These are phyloP conservation scores for Lepilemur septentrionalis DNA, from an alignment of 2,797 vertebrate genomes.

Conservation along the genomic window DNA sequence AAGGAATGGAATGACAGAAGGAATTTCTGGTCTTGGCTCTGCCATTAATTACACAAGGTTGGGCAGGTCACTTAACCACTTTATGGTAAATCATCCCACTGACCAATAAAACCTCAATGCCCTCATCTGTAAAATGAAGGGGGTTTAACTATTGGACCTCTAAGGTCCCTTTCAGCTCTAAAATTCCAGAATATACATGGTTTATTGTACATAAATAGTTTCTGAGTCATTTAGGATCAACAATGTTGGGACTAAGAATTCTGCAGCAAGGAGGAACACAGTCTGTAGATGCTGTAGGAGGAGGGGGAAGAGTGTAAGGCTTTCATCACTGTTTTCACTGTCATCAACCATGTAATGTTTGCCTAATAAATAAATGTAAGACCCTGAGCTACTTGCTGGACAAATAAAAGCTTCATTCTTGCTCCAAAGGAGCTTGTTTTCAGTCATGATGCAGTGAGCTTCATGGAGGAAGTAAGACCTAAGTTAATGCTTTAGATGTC, in stretches of 20 bases:
- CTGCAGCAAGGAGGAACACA: neutral
- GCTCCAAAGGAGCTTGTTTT: neutral
- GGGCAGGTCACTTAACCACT: conserved; percentile 59
- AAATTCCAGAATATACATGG: conserved; percentile 12
- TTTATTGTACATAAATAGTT: conserved; percentile 47
- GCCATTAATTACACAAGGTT: conserved; percentile 39
- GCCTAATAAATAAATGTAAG: neutral
- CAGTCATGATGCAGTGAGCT: neutral
- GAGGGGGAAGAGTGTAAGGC: neutral
- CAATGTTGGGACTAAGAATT: conserved; percentile 13
- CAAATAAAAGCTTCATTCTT: neutral
- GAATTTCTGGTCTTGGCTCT: conserved; percentile 53
- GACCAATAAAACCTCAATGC: conserved; percentile 59
- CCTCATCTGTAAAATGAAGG: conserved; percentile 65
- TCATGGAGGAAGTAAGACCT: conserved; percentile 12
- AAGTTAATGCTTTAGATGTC: conserved; percentile 27
- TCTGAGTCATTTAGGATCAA: conserved; percentile 31
- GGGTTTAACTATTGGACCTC: conserved; percentile 51
- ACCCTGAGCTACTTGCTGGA: neutral
- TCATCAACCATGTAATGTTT: neutral
- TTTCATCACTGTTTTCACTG: neutral
- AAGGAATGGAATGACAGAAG: conserved; percentile 14
- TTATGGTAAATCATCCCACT: conserved; percentile 51
- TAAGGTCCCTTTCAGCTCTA: conserved; percentile 14
- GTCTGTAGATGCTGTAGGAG: neutral